phyloP scores from a whole-genome alignment of 2,797 vertebrate species.

The Hipposideros larvatus region DNA sequence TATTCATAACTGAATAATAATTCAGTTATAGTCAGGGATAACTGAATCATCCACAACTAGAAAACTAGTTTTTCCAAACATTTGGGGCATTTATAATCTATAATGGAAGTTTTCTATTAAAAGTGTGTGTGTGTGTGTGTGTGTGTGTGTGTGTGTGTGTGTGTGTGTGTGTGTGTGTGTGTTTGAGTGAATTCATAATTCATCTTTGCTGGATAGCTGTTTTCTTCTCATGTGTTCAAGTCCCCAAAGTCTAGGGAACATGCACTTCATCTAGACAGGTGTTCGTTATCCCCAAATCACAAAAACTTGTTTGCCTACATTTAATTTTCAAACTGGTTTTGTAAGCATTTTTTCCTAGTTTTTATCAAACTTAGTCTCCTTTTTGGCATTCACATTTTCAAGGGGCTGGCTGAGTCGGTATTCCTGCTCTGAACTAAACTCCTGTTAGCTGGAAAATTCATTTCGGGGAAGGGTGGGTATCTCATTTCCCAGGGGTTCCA shows the following conservation, averaged over 20 bases:
- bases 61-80: constrained; percentile 41
- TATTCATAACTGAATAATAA: not conserved
- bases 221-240: not conserved
- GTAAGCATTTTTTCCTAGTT: not conserved
- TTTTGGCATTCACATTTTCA: not conserved
- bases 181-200: not conserved
- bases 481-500: not conserved
- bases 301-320: not conserved
- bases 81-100: not conserved
- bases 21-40: not conserved
- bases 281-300: not conserved
- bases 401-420: rapidly evolving
- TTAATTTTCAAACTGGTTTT: not conserved
- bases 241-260: not conserved
- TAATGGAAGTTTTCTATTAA: not conserved
- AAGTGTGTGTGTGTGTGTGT: not conserved
- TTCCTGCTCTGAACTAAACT: not conserved
- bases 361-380: not conserved
- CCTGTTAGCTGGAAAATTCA: constrained; percentile 4
- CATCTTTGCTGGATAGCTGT: not conserved
- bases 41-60: not conserved
- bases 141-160: not conserved
- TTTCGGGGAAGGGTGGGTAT: not conserved
- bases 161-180: not conserved
- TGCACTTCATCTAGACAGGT: not conserved